Percentiles rank a stretch among this genome's conserved stretches.
Evolutionary conservation across 1,140 invertebrate genomes (phyloP).

Genomic region (Drosophila virilis): DNA sequence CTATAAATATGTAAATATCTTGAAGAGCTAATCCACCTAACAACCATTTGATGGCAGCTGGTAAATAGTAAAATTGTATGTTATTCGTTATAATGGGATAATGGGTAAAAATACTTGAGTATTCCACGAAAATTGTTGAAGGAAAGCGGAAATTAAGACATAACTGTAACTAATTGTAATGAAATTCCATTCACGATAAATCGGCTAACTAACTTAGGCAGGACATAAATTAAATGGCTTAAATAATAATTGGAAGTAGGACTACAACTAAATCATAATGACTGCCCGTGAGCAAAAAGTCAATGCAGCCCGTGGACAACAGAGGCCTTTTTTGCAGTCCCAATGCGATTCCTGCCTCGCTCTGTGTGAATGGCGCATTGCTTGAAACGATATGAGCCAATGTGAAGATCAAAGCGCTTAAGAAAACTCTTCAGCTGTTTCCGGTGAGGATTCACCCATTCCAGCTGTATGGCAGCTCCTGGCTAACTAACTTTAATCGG

Average conservation of each 20-base stretch:
- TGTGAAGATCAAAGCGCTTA: no score
- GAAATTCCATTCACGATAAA: slow-evolving; percentile 2
- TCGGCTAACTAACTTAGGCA: slow-evolving; percentile 9
- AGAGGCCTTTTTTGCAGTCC: slow-evolving; percentile 5
- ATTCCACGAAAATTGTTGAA: slow-evolving; percentile 20
- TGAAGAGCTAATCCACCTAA: slow-evolving; percentile 3
- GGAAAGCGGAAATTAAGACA: slow-evolving; percentile 18
- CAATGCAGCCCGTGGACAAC: slow-evolving; percentile 25
- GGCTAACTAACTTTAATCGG: slow-evolving; percentile 37
- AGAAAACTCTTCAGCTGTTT: neutral
- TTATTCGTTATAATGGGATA: neutral
- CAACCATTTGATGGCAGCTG: slow-evolving; percentile 23
- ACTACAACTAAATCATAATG: slow-evolving; percentile 54
- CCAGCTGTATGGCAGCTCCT: slow-evolving; percentile 50
- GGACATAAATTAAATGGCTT: slow-evolving; percentile 38
- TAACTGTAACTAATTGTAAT: slow-evolving; percentile 3
- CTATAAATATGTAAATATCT: neutral
- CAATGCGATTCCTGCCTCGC: neutral
- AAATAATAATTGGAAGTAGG: slow-evolving; percentile 37
- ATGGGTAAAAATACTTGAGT: slow-evolving; percentile 35
- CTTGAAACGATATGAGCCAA: neutral
- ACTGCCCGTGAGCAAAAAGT: slow-evolving; percentile 63
- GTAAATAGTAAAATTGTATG: slow-evolving; percentile 37
- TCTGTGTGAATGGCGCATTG: neutral
- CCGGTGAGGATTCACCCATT: slow-evolving; percentile 8